Evolutionary conservation across 2,113 vertebrate genomes (phyloP).

Genomic region (Cyanoderma ruficeps): DNA sequence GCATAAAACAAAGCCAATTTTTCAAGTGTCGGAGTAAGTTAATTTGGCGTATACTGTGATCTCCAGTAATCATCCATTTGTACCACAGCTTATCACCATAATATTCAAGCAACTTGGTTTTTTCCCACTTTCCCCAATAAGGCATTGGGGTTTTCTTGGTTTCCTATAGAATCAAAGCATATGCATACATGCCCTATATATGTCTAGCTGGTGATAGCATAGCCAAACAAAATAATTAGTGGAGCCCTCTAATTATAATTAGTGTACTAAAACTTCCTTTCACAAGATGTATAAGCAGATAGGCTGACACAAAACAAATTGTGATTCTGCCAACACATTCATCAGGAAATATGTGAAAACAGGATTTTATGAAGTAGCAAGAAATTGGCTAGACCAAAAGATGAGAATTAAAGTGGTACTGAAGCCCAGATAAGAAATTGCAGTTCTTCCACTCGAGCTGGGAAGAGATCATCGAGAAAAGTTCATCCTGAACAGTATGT

Average conservation of each 20-base stretch:
- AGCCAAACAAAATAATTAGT: not conserved
- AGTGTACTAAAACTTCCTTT: not conserved
- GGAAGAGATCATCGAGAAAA: not conserved
- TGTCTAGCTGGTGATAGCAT: not conserved
- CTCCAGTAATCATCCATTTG: not conserved
- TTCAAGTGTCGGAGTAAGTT: not conserved
- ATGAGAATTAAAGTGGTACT: not conserved
- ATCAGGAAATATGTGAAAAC: not conserved
- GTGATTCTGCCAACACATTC: not conserved
- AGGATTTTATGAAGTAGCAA: accelerated
- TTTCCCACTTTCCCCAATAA: not conserved
- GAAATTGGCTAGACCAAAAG: not conserved
- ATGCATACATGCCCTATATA: not conserved
- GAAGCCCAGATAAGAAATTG: not conserved
- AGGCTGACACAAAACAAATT: not conserved
- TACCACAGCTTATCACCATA: not conserved
- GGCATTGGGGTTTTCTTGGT: accelerated
- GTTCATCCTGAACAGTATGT: not conserved
- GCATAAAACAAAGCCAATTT: not conserved
- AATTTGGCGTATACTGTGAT: not conserved
- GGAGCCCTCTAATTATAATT: not conserved
- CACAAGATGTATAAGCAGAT: not conserved
- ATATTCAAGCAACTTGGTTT: not conserved
- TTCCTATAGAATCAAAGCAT: not conserved
- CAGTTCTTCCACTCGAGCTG: not conserved